A percentile compares a stretch with the other conserved stretches of the same genome.
Conservation (phyloP, 2,113 vertebrate genomes). For the Paedocypris sp. region DNA sequence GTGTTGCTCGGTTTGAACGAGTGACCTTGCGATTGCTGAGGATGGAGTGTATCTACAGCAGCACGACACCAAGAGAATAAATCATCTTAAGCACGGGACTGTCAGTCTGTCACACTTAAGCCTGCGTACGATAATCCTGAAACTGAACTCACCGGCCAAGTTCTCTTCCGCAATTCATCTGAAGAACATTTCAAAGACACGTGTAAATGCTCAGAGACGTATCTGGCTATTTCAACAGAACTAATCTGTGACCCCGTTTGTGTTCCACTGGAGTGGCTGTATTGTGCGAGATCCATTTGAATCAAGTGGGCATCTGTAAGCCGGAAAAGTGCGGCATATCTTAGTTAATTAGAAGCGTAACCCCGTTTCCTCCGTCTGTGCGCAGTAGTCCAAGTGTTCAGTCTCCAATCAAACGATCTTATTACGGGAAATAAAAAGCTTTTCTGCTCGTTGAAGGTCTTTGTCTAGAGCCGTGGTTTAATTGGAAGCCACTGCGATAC, state of each 20-base stretch:
- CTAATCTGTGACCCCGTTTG: not conserved
- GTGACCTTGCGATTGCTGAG: not conserved
- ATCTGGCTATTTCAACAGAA: not conserved
- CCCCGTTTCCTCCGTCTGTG: not conserved
- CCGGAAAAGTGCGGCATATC: not conserved
- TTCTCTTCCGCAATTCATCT: not conserved
- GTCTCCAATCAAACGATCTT: conserved; percentile 11
- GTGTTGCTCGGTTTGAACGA: not conserved
- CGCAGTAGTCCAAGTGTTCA: not conserved
- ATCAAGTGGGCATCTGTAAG: conserved; percentile 2
- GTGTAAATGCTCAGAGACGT: not conserved
- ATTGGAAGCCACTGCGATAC: not conserved
- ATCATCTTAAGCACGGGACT: not conserved
- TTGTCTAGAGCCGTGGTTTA: not conserved
- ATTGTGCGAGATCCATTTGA: not conserved
- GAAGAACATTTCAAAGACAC: not conserved
- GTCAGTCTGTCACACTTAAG: not conserved
- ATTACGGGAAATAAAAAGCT: conserved; percentile 4
- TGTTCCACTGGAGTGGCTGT: not conserved
- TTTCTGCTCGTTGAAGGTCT: conserved; percentile 3
- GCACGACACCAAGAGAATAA: not conserved
- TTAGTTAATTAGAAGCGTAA: conserved; percentile 9
- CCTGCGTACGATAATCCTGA: not conserved
- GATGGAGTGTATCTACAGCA: not conserved
- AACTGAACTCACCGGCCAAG: not conserved